Base-by-base conservation (phyloP, 2,797 vertebrate genomes). In the Tympanoctomys barrerae region DNA sequence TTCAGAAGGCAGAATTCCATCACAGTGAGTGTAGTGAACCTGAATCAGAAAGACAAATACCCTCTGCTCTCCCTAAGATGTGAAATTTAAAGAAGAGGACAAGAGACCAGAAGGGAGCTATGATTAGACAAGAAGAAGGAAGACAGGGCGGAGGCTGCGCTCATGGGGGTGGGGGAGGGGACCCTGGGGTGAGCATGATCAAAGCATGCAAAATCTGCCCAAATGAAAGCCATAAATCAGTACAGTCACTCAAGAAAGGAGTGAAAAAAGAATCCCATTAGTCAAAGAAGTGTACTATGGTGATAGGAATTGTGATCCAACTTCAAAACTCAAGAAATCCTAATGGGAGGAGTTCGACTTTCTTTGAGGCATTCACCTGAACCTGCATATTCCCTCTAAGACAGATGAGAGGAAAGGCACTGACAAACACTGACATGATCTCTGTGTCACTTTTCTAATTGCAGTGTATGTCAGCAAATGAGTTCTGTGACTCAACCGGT, bases 401-500 rank as follows among this genome's bases (percentile, higher is more conserved):
- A 59, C 49, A 83, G 0, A 9, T 66, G 73, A 36, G 19, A 89
- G 18, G 7, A 1, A 94, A 84, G 21, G 9, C 31, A 94, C 46
- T 1, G 61, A 95, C 96, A 95, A 94, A 57, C 0, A 1, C 49
- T 86, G 77, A 85, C 96, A 96, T 61, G 71, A 85, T 62, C 73
- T 91, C 89, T 85, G 24, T n/a, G 33, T 36, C n/a, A 21, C 33
- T 10, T 24, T 24, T 22, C 33, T 82, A 96, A 95, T 54, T 62
- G 61, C 22, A 36, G 13, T 62, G 68, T 83, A 28, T 46, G 86
- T 22, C 75, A 90, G 6, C 49, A 89, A 73, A 88, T 21, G 62
- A 80, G 26, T 81, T 91, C 39, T 62, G 5, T 66, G 52, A 46
- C 26, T 75, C 26, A 9, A 28, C 49, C 62, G 3, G 46, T 57